These are phyloP conservation scores for Zophobas morio DNA, from an alignment of 1,140 invertebrate species.

Conservation along the genomic window DNA sequence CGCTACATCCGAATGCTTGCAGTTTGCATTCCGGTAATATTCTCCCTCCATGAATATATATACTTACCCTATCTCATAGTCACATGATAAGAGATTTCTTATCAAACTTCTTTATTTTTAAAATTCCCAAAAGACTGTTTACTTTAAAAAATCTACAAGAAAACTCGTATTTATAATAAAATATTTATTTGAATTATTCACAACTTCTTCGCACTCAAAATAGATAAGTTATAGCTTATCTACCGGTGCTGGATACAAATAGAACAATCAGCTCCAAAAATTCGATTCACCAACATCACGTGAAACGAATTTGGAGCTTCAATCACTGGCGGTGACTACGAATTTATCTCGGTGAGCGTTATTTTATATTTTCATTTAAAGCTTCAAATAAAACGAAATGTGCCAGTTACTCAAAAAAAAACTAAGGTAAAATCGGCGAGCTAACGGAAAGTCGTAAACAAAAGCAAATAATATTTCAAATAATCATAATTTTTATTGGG, in stretches of 20 bases:
- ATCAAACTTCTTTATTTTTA: too few species aligned
- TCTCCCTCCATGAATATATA: too few species aligned
- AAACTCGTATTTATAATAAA: slow-evolving; percentile 21
- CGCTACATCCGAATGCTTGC: too few species aligned
- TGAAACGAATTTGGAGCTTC: slow-evolving; percentile 36
- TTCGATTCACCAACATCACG: slow-evolving; percentile 37
- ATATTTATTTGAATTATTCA: slow-evolving; percentile 49
- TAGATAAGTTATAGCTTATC: slow-evolving; percentile 54
- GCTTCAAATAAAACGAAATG: too few species aligned
- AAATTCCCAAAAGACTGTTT: too few species aligned
- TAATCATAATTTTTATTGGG: slow-evolving; percentile 52
- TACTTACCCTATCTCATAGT: too few species aligned
- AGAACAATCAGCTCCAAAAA: slow-evolving; percentile 30
- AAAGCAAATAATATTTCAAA: slow-evolving; percentile 56
- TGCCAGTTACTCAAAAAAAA: too few species aligned
- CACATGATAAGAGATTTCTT: too few species aligned
- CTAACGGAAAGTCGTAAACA: slow-evolving; percentile 45
- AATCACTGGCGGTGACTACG: too few species aligned
- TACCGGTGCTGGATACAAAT: slow-evolving; percentile 46
- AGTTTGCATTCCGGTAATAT: too few species aligned
- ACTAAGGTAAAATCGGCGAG: slow-evolving; percentile 11
- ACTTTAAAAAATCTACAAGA: not conserved
- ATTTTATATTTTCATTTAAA: too few species aligned
- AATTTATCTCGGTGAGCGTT: too few species aligned
- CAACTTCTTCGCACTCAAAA: slow-evolving; percentile 31